phyloP scores from a whole-genome alignment of 2,888 invertebrate genomes.

The Rhyacophila evoluta region DNA sequence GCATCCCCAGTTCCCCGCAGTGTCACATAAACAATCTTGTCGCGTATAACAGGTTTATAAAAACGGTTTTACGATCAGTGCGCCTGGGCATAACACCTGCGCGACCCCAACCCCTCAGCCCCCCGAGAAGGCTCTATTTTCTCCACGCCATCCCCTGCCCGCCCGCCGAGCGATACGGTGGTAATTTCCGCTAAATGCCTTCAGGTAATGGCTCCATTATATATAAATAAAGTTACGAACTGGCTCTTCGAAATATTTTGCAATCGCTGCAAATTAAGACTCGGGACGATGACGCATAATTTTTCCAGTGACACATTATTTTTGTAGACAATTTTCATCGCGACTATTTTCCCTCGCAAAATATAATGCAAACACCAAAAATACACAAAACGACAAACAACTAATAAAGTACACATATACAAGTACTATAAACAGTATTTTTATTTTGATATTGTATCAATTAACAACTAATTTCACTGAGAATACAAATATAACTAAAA shows the following conservation, averaged over 20 bases:
- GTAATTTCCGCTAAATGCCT: conserved; percentile 26
- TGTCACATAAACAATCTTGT: conserved; percentile 38
- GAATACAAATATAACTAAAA: no score
- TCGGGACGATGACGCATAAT: neutral
- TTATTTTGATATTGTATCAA: no score
- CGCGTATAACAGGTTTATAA: conserved; percentile 41
- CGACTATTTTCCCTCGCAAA: neutral
- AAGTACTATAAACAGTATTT: no score
- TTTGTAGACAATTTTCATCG: neutral
- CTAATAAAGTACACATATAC: no score
- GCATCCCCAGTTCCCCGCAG: conserved; percentile 12
- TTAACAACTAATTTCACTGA: no score
- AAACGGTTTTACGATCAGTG: conserved; percentile 39
- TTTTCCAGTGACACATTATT: conserved; percentile 5
- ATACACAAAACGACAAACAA: no score
- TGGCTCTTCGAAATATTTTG: conserved; percentile 18
- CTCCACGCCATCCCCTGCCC: neutral
- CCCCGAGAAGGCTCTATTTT: neutral
- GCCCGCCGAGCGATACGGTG: conserved; percentile 21
- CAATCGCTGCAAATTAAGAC: conserved; percentile 19
- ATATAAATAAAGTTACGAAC: conserved; percentile 24
- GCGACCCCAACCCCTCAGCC: neutral
- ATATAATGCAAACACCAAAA: no score
- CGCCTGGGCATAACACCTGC: conserved; percentile 32
- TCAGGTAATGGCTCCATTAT: conserved; percentile 24